Evolutionary conservation across 2,113 vertebrate genomes (phyloP), one percentile per base, ranked within the genome.

Genomic region (Rallus limicola): DNA sequence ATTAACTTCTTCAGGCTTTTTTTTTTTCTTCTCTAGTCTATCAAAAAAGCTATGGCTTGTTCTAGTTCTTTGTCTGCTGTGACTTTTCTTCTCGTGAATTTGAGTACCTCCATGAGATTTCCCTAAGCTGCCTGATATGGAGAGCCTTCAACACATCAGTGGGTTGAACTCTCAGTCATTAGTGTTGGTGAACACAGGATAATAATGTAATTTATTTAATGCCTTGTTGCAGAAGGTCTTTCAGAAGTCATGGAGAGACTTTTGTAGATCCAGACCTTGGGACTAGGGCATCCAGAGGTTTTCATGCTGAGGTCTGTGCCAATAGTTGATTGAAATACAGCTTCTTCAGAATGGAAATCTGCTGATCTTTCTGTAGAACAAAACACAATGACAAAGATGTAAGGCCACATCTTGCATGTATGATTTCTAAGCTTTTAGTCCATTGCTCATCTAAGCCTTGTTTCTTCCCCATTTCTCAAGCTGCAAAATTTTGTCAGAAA

Each of bases 331-430:
- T 69, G 38, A 94, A 90, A 92, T 69, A 18, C 34, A 69, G 5
- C 38, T 87, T 82, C n/a, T 92, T 86, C 59, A 74, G 31, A 80
- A 80, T 10, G 11, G 40, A 80, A 85, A 88, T 21, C 24, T 55
- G 5, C 64, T 91, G 65, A 55, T 82, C 38, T 46, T 36, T 86
- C 21, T 62, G 36, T 33, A 76, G 58, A 82, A 65, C 26, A 69
- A 42, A 65, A 38, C 18, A 25, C 44, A 36, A 18, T 52, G 44
- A 44, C 75, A 62, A 79, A 93, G 53, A 58, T 40, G 9, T 68
- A 80, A 75, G 59, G 15, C 44, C 48, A 21, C 0, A 0, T 53
- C 34, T 76, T 88, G 33, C 28, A 63, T 2, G 0, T 76, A n/a
- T 19, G 25, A 13, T 90, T 90, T 86, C 46, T 77, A 88, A 71